phyloP scores from a whole-genome alignment of 2,797 vertebrate species.

The Chaenodraco wilsoni region DNA sequence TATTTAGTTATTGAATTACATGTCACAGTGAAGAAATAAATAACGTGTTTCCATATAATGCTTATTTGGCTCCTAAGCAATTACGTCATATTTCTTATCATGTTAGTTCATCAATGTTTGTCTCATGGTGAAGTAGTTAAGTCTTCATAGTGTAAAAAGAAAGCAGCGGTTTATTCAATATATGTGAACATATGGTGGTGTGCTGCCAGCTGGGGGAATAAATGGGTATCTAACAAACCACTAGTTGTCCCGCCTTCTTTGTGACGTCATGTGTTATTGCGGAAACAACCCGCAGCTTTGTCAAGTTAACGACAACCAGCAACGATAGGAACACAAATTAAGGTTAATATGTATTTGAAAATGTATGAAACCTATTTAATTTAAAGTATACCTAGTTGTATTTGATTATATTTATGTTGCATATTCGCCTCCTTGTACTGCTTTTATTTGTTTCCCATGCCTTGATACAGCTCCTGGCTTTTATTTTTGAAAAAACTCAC shows the following conservation, averaged over 20 bases:
- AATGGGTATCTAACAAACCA: fast-evolving
- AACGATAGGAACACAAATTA: background rate
- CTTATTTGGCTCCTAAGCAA: background rate
- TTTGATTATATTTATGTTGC: background rate
- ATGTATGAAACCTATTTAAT: no score
- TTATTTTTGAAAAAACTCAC: conserved; percentile 24
- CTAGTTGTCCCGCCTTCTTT: background rate
- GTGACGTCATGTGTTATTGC: conserved; percentile 18
- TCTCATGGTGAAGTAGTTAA: background rate
- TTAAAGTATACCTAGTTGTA: background rate
- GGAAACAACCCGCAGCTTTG: conserved; percentile 33
- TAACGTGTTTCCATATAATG: background rate
- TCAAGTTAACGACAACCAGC: background rate
- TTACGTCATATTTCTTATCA: background rate
- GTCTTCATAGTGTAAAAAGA: background rate
- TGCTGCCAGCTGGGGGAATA: background rate
- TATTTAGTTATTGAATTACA: conserved; percentile 16
- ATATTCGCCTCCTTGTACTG: no score
- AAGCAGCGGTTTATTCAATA: background rate
- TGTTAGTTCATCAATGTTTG: no score
- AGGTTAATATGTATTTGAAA: fast-evolving
- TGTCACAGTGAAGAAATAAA: conserved; percentile 46
- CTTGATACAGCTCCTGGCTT: background rate
- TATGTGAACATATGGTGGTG: no score
- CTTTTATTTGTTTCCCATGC: background rate